Base-by-base conservation (phyloP, 37 sponge, comb jelly and placozoan genomes). In the Tethya wilhelma region DNA sequence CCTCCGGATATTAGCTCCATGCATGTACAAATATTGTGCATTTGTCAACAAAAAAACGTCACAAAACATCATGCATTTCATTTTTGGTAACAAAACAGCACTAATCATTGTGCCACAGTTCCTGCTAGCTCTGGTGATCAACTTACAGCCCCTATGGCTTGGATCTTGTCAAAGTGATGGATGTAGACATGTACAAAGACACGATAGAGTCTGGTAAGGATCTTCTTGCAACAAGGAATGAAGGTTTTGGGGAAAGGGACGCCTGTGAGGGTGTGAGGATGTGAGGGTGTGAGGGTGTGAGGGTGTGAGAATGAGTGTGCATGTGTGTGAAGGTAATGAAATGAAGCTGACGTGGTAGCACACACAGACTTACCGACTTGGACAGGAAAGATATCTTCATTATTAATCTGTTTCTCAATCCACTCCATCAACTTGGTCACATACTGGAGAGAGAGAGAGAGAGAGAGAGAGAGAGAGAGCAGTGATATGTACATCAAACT, bases 141-240 rank as follows among this genome's bases (percentile, higher is more conserved):
- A 84, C 93, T 76, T 78, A 91, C 96, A n/a, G 93, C 96, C 71
- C 93, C 96, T 43, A 95, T 91, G 38, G 46, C 74, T 1, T 85
- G 75, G 5, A 96, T 53, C 76, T 96, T 89, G 40, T 93, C 90
- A 83, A 96, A 96, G 72, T 96, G 96, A 56, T 96, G 96, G 53
- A 96, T 96, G 77, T 96, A 96, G 39, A 96, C 93, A 66, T 96
- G 96, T 0, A 96, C 96, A 87, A 96, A 96, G 11, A 96, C 96
- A 36, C 96, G 84, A 37, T 91, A 96, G 17, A 96, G 78, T 33
- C 96, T 79, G 3, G 96, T 93, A 17, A 96, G 73, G 33, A 96
- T 96, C 88, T 96, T 96, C 84, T 96, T 96, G 66, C 93, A 89
- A 5, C 71, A 44, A 19, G 79, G 79, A 32, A 90, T 28, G 67